Evolutionary conservation across 2,797 vertebrate genomes (phyloP).

Genomic region (Phrynocephalus forsythii): DNA sequence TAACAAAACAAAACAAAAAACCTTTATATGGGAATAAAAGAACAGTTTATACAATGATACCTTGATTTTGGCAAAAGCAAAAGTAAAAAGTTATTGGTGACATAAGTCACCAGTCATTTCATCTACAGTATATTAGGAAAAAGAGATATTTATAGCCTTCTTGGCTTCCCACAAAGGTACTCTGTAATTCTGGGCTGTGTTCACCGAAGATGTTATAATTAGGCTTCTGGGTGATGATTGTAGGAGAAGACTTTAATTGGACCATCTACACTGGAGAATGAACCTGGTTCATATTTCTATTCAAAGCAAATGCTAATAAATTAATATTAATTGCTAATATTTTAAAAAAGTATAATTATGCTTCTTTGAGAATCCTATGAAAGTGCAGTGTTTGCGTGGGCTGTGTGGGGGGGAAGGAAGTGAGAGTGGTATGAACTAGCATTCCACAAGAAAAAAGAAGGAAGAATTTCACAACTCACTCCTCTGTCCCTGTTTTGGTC

Average conservation of each 20-base stretch:
- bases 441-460: background rate
- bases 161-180: background rate
- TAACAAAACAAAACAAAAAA: background rate
- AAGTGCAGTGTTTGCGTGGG: background rate
- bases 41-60: background rate
- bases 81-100: background rate
- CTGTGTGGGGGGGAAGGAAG: background rate
- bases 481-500: background rate
- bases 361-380: background rate
- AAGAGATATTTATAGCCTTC: background rate
- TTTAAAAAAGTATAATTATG: background rate
- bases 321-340: background rate
- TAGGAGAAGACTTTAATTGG: background rate
- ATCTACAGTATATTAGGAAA: background rate
- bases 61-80: conserved; percentile 1
- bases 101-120: conserved; percentile 25
- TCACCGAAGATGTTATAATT: background rate
- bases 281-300: background rate
- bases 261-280: background rate
- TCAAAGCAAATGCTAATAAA: background rate
- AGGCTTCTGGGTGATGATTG: background rate
- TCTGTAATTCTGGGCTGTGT: background rate
- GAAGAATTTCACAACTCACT: background rate
- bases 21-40: background rate
- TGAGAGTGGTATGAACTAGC: background rate